Evolutionary conservation across 2,797 vertebrate genomes (phyloP).

Genomic region (Eulemur albifrons): DNA sequence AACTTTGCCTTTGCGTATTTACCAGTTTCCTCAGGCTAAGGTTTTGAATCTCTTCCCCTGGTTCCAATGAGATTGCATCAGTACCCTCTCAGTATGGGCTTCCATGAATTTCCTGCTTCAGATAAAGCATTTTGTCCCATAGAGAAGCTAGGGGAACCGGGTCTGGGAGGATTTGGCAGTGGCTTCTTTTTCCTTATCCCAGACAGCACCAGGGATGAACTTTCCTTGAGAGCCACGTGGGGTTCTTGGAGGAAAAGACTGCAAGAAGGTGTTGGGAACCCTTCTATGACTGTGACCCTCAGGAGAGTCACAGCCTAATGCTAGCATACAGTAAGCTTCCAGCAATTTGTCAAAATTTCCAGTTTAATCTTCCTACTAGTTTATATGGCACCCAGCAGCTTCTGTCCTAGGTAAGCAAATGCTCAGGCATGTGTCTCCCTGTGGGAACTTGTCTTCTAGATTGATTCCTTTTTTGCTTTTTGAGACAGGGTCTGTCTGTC

Average conservation of each 20-base stretch:
- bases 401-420: not conserved
- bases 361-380: not conserved
- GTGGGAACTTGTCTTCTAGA: no score
- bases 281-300: not conserved
- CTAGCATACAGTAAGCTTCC: not conserved
- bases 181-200: not conserved
- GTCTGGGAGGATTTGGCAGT: not conserved
- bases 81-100: not conserved
- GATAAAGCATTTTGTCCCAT: not conserved
- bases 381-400: not conserved
- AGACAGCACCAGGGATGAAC: not conserved
- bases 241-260: not conserved
- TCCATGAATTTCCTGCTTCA: not conserved
- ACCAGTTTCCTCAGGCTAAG: not conserved
- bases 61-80: not conserved
- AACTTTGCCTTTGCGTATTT: not conserved
- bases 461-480: no score
- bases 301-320: not conserved
- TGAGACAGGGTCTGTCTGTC: no score
- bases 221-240: not conserved
- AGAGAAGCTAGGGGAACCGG: not conserved
- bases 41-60: not conserved
- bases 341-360: not conserved
- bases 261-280: not conserved
- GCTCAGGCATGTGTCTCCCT: no score